Percentiles rank a stretch among this genome's conserved stretches.
Conservation (phyloP, 2,888 invertebrate species). For the Leptothorax acervorum region DNA sequence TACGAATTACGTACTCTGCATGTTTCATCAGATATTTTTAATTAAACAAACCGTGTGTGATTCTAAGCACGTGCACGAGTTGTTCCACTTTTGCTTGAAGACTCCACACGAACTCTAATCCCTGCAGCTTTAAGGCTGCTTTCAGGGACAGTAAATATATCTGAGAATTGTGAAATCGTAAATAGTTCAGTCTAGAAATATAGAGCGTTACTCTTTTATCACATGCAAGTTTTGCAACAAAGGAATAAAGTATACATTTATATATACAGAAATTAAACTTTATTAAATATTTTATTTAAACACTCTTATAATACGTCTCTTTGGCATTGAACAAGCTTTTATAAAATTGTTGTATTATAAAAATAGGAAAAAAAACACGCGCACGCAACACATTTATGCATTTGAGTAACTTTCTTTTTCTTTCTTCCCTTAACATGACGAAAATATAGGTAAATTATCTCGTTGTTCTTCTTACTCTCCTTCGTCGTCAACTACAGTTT, state of each 20-base stretch:
- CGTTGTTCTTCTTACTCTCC: neutral
- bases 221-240: neutral
- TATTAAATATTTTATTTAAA: neutral
- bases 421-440: neutral
- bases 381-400: neutral
- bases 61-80: conserved; percentile 43
- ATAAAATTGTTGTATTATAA: neutral
- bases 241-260: neutral
- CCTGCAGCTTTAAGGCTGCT: conserved; percentile 78
- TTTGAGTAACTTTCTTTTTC: neutral
- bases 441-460: neutral
- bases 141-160: conserved; percentile 60
- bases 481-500: conserved; percentile 36
- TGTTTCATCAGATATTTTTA: neutral
- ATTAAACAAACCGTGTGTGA: neutral
- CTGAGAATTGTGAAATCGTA: neutral
- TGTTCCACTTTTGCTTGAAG: conserved; percentile 73
- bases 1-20: neutral
- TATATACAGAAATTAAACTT: neutral
- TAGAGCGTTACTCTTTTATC: neutral
- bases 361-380: neutral
- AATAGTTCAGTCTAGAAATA: neutral
- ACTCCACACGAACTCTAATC: conserved; percentile 77
- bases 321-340: neutral
- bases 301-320: neutral